These are phyloP conservation scores for Peromyscus leucopus DNA, from an alignment of 2,113 vertebrate genomes.

Conservation along the genomic window DNA sequence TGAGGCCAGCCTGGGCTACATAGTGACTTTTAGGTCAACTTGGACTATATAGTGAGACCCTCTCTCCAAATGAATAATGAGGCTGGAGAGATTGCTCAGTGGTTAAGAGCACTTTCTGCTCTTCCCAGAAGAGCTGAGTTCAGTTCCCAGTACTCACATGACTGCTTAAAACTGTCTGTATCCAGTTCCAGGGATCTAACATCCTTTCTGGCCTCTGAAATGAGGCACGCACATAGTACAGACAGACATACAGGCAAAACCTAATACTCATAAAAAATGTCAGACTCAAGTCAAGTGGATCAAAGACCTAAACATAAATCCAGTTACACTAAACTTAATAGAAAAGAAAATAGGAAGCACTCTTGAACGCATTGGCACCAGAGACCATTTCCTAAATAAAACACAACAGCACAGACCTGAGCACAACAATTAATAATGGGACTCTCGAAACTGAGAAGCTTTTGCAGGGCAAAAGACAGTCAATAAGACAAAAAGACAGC, in stretches of 20 bases:
- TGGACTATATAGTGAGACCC: neutral
- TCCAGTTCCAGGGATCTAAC: neutral
- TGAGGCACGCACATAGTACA: neutral
- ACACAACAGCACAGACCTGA: no score
- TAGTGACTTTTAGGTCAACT: neutral
- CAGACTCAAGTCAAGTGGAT: no score
- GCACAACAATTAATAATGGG: no score
- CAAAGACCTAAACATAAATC: no score
- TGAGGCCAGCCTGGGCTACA: neutral
- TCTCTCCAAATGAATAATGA: neutral
- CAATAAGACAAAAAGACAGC: no score
- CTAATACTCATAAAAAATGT: neutral
- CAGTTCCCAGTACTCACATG: neutral
- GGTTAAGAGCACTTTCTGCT: neutral
- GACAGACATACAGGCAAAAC: neutral
- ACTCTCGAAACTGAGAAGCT: no score
- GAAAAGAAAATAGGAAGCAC: no score
- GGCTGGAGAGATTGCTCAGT: neutral
- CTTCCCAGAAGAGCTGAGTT: neutral
- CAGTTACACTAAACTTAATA: no score
- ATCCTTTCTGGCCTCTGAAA: neutral
- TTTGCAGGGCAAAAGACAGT: no score
- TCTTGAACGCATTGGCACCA: no score
- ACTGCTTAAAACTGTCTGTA: neutral
- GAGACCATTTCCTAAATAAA: no score